A percentile compares a stretch with the other conserved stretches of the same genome.
Conservation (phyloP, 1,140 invertebrate genomes). For the Aphelenchoides besseyi region DNA sequence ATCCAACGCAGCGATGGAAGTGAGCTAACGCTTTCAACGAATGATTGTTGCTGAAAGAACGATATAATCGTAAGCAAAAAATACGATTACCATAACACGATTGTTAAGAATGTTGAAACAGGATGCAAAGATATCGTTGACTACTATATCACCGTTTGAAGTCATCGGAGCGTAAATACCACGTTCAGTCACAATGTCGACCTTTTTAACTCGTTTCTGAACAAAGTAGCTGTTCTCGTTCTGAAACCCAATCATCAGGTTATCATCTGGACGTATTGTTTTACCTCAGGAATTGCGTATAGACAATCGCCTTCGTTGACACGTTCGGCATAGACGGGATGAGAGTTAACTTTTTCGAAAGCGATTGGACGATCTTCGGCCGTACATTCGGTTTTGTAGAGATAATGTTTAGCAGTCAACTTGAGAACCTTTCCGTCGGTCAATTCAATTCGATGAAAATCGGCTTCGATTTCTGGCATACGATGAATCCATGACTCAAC, state of each 20-base stretch:
- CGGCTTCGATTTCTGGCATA: constrained; percentile 34
- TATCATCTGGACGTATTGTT: background rate
- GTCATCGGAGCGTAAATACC: constrained; percentile 51
- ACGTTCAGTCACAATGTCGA: constrained; percentile 21
- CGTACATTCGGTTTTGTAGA: constrained; percentile 45
- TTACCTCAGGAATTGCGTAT: constrained; percentile 29
- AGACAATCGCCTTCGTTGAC: constrained; percentile 41
- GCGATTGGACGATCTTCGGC: background rate
- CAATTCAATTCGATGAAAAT: constrained; percentile 37
- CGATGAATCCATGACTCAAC: constrained; percentile 50
- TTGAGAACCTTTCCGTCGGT: constrained; percentile 42
- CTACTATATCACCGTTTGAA: constrained; percentile 36
- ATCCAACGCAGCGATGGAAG: constrained; percentile 22
- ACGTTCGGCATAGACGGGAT: constrained; percentile 42
- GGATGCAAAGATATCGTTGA: constrained; percentile 39
- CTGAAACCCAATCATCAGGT: background rate
- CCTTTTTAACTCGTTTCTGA: constrained; percentile 19
- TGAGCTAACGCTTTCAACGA: constrained; percentile 3
- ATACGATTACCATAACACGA: constrained; percentile 31
- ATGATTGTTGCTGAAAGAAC: constrained; percentile 29
- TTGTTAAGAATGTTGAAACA: constrained; percentile 38
- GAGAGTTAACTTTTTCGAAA: constrained; percentile 17
- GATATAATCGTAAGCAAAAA: constrained; percentile 13
- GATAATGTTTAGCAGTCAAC: constrained; percentile 47
- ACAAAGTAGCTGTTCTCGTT: constrained; percentile 19